These are phyloP conservation scores for Amorpha juglandis DNA, from an alignment of 2,888 invertebrate species.

Conservation along the genomic window DNA sequence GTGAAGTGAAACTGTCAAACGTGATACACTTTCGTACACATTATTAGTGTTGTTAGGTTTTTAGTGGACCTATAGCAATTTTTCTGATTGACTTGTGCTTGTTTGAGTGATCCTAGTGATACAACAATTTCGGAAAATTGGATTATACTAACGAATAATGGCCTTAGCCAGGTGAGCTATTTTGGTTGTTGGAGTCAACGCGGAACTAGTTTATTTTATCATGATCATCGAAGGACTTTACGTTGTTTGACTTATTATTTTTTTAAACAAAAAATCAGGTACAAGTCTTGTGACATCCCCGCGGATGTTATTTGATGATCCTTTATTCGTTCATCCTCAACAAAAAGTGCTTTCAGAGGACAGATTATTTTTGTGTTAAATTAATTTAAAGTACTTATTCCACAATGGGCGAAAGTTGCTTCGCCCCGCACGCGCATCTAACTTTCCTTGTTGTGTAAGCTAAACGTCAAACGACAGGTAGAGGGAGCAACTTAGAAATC, in stretches of 20 bases:
- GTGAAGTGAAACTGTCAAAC: constrained; percentile 84
- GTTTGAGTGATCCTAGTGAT: constrained; percentile 76
- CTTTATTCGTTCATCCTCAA: neutral
- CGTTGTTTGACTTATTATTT: constrained; percentile 63
- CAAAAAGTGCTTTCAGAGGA: neutral
- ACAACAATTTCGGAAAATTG: constrained; percentile 78
- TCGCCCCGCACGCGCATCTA: constrained; percentile 74
- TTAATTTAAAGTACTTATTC: constrained; percentile 49
- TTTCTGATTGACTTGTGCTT: constrained; percentile 60
- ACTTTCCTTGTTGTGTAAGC: constrained; percentile 84
- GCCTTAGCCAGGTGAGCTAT: constrained; percentile 85
- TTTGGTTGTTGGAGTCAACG: constrained; percentile 82
- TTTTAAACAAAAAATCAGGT: constrained; percentile 56
- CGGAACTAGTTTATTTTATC: constrained; percentile 81
- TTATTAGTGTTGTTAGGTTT: constrained; percentile 65
- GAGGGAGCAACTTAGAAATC: constrained; percentile 80
- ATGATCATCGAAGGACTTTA: constrained; percentile 75
- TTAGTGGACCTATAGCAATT: constrained; percentile 61
- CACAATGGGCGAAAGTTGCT: constrained; percentile 81
- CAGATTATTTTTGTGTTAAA: constrained; percentile 40
- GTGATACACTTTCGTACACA: constrained; percentile 74
- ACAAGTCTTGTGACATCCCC: constrained; percentile 33
- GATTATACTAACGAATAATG: constrained; percentile 83
- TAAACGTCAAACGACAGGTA: constrained; percentile 73
- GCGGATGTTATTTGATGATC: neutral